Evolutionary conservation across 2,888 invertebrate genomes (phyloP).

Genomic region (Diachrysia chrysitis): DNA sequence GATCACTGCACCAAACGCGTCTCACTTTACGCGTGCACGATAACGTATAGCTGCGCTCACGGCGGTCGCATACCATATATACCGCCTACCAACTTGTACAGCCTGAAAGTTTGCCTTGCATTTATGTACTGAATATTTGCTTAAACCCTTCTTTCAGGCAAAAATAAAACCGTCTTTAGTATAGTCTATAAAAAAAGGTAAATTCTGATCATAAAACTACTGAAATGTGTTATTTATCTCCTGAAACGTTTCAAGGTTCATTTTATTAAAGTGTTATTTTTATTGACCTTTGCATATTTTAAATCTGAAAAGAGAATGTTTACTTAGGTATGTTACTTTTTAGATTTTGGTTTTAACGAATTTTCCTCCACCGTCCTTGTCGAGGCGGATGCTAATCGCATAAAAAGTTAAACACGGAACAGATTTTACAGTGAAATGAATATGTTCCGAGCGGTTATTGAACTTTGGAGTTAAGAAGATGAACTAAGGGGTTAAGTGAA

Average conservation of each 20-base stretch:
- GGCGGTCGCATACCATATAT: constrained; percentile 68
- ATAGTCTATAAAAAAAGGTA: background rate
- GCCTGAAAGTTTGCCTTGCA: constrained; percentile 58
- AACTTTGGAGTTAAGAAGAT: background rate
- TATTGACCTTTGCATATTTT: no score
- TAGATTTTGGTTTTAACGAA: background rate
- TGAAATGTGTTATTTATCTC: background rate
- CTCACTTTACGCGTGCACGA: constrained; percentile 63
- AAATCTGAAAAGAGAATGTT: background rate
- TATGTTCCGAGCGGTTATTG: background rate
- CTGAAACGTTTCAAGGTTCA: background rate
- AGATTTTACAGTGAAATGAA: background rate
- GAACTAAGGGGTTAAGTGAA: background rate
- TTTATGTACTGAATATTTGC: constrained; percentile 45
- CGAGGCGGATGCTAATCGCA: background rate
- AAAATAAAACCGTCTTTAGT: background rate
- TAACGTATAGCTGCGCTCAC: constrained; percentile 64
- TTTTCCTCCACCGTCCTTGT: background rate
- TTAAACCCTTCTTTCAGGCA: constrained; percentile 12
- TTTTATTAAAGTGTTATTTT: no score
- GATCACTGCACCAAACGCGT: constrained; percentile 66
- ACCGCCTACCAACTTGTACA: constrained; percentile 61
- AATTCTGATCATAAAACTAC: background rate
- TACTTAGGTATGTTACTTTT: background rate
- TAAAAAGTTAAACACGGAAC: background rate